Conservation (phyloP, 2,888 invertebrate genomes). For the Microctonus aethiopoides region DNA sequence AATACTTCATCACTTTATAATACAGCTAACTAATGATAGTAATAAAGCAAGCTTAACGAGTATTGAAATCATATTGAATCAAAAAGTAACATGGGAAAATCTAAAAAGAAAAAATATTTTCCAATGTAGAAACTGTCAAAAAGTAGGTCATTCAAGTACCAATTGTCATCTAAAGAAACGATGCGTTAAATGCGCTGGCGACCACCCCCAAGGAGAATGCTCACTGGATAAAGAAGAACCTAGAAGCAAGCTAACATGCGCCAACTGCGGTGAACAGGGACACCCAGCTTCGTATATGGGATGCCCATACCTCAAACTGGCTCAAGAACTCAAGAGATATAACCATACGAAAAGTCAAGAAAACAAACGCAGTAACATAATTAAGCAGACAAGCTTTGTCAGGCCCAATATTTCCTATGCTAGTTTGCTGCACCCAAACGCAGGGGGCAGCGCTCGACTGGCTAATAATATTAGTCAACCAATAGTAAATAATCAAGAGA, state of each 20-base stretch:
- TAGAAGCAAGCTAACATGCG: not conserved
- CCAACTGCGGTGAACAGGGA: not conserved
- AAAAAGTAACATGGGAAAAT: not conserved
- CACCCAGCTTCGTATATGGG: too few species aligned
- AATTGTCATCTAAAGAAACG: slow-evolving; percentile 5
- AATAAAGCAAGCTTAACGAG: not conserved
- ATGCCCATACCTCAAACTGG: too few species aligned
- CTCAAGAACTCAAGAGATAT: too few species aligned
- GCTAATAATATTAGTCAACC: too few species aligned
- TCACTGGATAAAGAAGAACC: not conserved
- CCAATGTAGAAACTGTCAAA: slow-evolving; percentile 17
- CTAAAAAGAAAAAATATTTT: not conserved
- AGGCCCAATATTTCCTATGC: too few species aligned
- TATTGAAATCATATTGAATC: not conserved
- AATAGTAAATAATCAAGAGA: too few species aligned
- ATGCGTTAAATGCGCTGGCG: slow-evolving; percentile 17
- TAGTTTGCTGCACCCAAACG: too few species aligned
- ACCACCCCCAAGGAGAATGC: too few species aligned
- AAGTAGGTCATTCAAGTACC: slow-evolving; percentile 2
- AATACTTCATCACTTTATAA: not conserved
- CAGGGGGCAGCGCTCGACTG: too few species aligned
- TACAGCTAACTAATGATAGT: not conserved
- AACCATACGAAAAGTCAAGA: too few species aligned
- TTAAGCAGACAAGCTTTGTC: too few species aligned
- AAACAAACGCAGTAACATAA: too few species aligned